Conservation (phyloP, 1,140 invertebrate species). For the Eulimnadia texana region DNA sequence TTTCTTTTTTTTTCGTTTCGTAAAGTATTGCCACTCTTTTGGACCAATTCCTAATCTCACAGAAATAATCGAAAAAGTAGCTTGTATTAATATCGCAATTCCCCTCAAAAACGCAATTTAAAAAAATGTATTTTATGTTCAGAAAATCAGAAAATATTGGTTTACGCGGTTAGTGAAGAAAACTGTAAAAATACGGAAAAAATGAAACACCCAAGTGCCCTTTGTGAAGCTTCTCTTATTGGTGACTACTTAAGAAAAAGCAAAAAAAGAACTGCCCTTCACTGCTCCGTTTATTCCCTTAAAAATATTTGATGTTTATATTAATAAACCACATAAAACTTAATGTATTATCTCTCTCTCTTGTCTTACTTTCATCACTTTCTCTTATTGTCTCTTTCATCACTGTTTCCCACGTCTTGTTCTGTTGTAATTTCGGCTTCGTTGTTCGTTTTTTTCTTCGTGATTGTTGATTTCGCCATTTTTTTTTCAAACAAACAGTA, state of each 20-base stretch:
- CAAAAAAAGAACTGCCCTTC: not conserved
- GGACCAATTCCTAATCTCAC: too few species aligned
- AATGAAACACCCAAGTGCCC: not conserved
- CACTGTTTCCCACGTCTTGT: not conserved
- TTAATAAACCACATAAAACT: not conserved
- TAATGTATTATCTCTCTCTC: not conserved
- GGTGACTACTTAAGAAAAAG: not conserved
- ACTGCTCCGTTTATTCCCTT: not conserved
- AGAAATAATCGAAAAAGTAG: too few species aligned
- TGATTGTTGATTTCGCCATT: too few species aligned
- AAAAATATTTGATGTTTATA: not conserved
- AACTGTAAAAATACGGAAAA: slow-evolving; percentile 1
- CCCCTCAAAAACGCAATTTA: too few species aligned
- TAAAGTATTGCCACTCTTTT: too few species aligned
- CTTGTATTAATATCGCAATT: too few species aligned
- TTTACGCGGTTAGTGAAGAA: too few species aligned
- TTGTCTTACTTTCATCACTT: not conserved
- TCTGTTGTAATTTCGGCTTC: not conserved
- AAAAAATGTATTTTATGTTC: too few species aligned
- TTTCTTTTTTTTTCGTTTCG: not conserved
- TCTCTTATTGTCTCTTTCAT: not conserved
- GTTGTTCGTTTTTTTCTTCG: too few species aligned
- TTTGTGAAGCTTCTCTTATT: slow-evolving; percentile 3
- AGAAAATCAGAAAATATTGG: too few species aligned
- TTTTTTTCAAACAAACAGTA: too few species aligned